phyloP scores from a whole-genome alignment of 2,797 vertebrate genomes.

The Echiichthys vipera region DNA sequence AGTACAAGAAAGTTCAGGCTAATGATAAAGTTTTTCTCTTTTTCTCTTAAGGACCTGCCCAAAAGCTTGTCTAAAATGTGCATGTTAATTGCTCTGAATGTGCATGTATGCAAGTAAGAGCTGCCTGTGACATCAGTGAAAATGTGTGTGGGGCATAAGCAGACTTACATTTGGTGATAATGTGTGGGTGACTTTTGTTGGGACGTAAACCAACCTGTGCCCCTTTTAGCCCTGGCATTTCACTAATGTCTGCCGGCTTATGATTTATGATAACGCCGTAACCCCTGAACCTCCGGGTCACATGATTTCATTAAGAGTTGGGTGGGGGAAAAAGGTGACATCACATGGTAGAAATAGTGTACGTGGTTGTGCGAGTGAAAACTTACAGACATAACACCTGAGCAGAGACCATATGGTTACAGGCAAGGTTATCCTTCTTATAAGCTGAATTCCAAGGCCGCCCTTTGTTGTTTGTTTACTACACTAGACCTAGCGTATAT shows the following conservation, averaged over 20 bases:
- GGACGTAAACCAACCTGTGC: conserved; percentile 61
- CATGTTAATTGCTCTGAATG: background rate
- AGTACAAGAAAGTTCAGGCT: too few species aligned
- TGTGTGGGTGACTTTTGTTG: conserved; percentile 41
- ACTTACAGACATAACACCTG: conserved; percentile 41
- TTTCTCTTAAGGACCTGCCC: background rate
- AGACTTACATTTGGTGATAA: conserved; percentile 47
- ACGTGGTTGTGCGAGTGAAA: background rate
- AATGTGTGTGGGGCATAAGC: conserved; percentile 15
- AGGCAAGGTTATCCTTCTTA: conserved; percentile 56
- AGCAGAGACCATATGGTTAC: conserved; percentile 52
- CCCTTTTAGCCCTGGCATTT: conserved; percentile 60
- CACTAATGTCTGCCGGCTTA: conserved; percentile 41
- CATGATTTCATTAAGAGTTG: conserved; percentile 37
- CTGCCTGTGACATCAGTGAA: conserved; percentile 11
- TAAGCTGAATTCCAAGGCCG: conserved; percentile 34
- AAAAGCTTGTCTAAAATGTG: background rate
- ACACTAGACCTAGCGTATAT: conserved; percentile 5
- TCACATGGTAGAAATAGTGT: conserved; percentile 46
- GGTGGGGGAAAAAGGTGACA: conserved; percentile 44
- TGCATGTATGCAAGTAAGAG: conserved; percentile 13
- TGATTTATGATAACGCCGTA: conserved; percentile 51
- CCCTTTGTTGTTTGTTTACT: conserved; percentile 58
- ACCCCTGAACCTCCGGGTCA: conserved; percentile 41
- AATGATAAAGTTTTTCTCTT: background rate